A percentile compares a stretch with the other conserved stretches of the same genome.
These are phyloP conservation scores for Antennarius maculatus DNA, from an alignment of 2,797 vertebrate species.

Conservation along the genomic window DNA sequence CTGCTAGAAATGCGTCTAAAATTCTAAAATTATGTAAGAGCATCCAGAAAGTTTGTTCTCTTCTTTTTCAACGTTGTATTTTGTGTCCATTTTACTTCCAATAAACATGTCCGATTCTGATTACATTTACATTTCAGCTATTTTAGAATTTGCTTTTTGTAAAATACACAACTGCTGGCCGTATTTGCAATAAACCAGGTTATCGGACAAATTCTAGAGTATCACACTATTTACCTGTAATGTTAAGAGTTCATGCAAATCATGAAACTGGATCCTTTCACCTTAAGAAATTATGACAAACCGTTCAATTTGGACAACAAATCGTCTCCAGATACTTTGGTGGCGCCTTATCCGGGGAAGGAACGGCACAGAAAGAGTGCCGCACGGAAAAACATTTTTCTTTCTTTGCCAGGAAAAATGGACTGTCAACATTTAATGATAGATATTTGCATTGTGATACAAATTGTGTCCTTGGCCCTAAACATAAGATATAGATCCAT, in stretches of 20 bases:
- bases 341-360: conserved; percentile 55
- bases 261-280: conserved; percentile 70
- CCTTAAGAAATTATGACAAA: conserved; percentile 73
- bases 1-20: too few species aligned
- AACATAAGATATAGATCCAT: conserved; percentile 87
- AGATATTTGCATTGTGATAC: conserved; percentile 89
- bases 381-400: conserved; percentile 81
- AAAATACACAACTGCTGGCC: neutral
- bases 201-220: conserved; percentile 32
- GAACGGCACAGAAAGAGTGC: conserved; percentile 55
- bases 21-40: too few species aligned
- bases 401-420: conserved; percentile 86
- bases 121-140: too few species aligned
- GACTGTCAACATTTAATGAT: conserved; percentile 88
- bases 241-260: conserved; percentile 70
- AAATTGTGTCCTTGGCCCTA: conserved; percentile 87
- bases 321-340: conserved; percentile 71
- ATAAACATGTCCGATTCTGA: too few species aligned
- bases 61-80: too few species aligned
- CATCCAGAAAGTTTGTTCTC: too few species aligned
- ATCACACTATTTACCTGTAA: conserved; percentile 70
- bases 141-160: too few species aligned
- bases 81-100: too few species aligned
- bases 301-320: conserved; percentile 79
- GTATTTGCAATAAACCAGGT: conserved; percentile 1